Base-by-base conservation (phyloP, 2,113 vertebrate species). In the Charina bottae region DNA sequence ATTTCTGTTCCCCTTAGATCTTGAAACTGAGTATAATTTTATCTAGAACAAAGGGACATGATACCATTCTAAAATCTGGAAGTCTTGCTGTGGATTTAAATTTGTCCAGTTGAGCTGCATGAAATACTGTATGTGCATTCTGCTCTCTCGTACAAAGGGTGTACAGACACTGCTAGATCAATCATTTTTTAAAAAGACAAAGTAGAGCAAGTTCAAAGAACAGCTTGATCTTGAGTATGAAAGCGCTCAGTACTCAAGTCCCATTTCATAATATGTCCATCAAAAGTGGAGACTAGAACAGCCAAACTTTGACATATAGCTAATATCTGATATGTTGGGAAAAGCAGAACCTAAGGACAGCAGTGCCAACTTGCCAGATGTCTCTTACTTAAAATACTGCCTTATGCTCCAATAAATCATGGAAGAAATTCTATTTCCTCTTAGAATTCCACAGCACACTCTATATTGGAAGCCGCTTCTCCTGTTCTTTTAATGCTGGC, bases 231-330 rank as follows among this genome's bases (percentile, higher is more conserved):
- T 68, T 26, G 26, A 86, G 84, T 33, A 54, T 15, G 26, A 86
- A 86, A 86, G 21, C 0, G 21, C 26, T 91, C 54, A 37, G 26
- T 86, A 53, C 33, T 91, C 83, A 91, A 68, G 54, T 68, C 64
- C 84, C 60, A 91, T 68, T 87, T 42, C 59, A 86, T 54, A 46
- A 26, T 55, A 86, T 62, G 83, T 90, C 90, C 58, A 83, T 85
- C 90, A 90, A 85, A 83, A 62, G 56, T 19, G 7, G 42, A 85
- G 56, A 60, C 1, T 85, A 59, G 60, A 49, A 42, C 8, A 33
- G 49, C 49, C 90, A 91, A 42, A 33, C 21, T 23, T 91, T 91
- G 37, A 55, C 78, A 90, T 15, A 26, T 24, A 55, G 24, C 13
- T 54, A 24, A 56, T 37, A 28, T 64, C 11, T 33, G 24, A n/a